Conservation (phyloP, 2,888 invertebrate genomes). For the Cenopis cana region DNA sequence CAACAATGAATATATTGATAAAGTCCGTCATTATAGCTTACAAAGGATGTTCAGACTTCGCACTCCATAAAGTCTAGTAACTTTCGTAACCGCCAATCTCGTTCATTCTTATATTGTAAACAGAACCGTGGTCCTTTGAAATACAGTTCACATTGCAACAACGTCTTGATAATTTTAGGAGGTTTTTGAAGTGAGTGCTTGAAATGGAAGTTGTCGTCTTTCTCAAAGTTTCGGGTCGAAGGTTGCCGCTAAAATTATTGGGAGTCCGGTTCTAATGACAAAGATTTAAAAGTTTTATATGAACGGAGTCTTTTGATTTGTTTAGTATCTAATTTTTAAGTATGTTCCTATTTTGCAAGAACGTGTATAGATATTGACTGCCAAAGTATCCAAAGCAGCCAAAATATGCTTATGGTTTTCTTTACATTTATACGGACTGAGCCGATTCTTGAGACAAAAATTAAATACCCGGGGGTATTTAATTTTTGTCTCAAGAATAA, state of each 20-base stretch:
- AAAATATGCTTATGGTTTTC: no score
- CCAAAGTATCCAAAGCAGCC: no score
- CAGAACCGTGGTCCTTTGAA: background rate
- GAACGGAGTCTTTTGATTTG: background rate
- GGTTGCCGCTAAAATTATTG: slow-evolving; percentile 22
- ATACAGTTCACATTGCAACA: background rate
- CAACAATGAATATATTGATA: slow-evolving; percentile 29
- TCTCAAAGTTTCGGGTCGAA: slow-evolving; percentile 14
- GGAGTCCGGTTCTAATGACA: slow-evolving; percentile 11
- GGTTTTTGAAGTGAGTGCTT: background rate
- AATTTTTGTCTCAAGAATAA: no score
- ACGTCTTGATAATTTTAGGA: background rate
- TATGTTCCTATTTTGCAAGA: background rate
- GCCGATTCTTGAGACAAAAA: no score
- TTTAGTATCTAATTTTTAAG: background rate
- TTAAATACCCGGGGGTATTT: no score
- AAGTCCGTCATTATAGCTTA: slow-evolving; percentile 21
- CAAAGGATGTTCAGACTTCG: slow-evolving; percentile 17
- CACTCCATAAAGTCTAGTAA: slow-evolving; percentile 1
- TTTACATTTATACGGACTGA: no score
- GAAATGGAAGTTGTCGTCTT: slow-evolving; percentile 29
- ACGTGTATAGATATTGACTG: background rate
- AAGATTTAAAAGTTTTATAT: slow-evolving; percentile 15
- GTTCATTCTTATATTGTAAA: background rate
- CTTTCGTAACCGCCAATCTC: background rate